A percentile compares a stretch with the other conserved stretches of the same genome.
Evolutionary conservation across 2,888 invertebrate genomes (phyloP).

Genomic region (Nymphalis polychloros): DNA sequence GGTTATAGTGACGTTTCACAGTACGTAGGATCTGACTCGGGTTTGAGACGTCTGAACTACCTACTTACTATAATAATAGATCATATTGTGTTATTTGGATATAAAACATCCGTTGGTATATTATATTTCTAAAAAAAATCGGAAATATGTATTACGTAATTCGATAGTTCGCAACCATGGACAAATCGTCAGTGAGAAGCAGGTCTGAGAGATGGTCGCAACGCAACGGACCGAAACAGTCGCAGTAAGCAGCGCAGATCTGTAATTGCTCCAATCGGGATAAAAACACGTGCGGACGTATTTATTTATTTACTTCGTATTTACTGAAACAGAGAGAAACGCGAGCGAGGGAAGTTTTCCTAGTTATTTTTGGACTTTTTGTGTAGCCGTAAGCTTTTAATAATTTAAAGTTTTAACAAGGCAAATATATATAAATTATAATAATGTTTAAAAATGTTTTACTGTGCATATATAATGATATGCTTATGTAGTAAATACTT

Average conservation of each 20-base stretch:
- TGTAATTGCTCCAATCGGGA: conserved; percentile 75
- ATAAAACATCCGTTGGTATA: too few relatives aligned
- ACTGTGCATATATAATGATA: too few relatives aligned
- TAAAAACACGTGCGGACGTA: conserved; percentile 71
- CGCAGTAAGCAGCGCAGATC: conserved; percentile 10
- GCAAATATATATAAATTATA: too few relatives aligned
- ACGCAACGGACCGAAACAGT: conserved; percentile 6
- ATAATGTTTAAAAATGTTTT: too few relatives aligned
- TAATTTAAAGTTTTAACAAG: too few relatives aligned
- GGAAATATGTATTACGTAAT: background rate
- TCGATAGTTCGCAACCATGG: background rate
- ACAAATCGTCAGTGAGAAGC: background rate
- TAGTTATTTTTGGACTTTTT: conserved; percentile 30
- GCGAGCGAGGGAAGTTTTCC: conserved; percentile 41
- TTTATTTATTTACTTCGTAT: conserved; percentile 80
- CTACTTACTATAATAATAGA: too few relatives aligned
- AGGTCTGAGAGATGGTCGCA: background rate
- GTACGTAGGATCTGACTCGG: too few relatives aligned
- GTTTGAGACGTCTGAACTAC: too few relatives aligned
- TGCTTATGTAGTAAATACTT: too few relatives aligned
- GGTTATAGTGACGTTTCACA: too few relatives aligned
- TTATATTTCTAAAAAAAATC: too few relatives aligned
- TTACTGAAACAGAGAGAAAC: conserved; percentile 71
- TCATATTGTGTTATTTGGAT: too few relatives aligned
- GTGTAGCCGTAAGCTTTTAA: conserved; percentile 14